A percentile compares a stretch with the other conserved stretches of the same genome.
Conservation (phyloP, 2,797 vertebrate genomes). For the Esox masquinongy region DNA sequence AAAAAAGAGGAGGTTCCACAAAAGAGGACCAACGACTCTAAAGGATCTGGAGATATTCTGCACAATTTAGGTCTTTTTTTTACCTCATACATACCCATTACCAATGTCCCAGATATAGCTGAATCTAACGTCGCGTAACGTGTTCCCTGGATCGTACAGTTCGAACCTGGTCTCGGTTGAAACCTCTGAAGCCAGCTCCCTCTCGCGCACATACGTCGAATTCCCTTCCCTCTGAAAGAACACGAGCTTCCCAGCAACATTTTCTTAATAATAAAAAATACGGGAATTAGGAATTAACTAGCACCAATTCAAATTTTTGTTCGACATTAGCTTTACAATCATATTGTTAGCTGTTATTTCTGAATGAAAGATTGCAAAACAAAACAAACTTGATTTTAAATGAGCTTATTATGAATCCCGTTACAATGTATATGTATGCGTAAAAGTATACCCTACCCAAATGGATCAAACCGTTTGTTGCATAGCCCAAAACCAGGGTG, state of each 20-base stretch:
- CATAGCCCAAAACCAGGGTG: constrained; percentile 23
- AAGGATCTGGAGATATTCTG: no score
- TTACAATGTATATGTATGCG: neutral
- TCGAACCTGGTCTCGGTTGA: constrained; percentile 80
- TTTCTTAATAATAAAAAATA: constrained; percentile 43
- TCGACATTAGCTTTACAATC: no score
- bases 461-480: constrained; percentile 40
- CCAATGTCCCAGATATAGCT: constrained; percentile 87
- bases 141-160: constrained; percentile 78
- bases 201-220: constrained; percentile 62
- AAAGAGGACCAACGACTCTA: no score
- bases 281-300: no score
- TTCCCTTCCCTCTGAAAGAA: constrained; percentile 80
- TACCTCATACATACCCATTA: constrained; percentile 74
- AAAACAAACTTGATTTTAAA: no score
- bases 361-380: no score
- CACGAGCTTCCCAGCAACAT: constrained; percentile 77
- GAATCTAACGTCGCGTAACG: constrained; percentile 74
- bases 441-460: constrained; percentile 46
- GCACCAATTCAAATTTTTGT: no score
- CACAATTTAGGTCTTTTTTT: neutral
- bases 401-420: neutral
- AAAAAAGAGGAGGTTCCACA: no score
- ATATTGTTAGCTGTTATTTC: no score
- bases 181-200: constrained; percentile 70